Base-by-base conservation (phyloP, 2,113 vertebrate species). In the Fulica atra region DNA sequence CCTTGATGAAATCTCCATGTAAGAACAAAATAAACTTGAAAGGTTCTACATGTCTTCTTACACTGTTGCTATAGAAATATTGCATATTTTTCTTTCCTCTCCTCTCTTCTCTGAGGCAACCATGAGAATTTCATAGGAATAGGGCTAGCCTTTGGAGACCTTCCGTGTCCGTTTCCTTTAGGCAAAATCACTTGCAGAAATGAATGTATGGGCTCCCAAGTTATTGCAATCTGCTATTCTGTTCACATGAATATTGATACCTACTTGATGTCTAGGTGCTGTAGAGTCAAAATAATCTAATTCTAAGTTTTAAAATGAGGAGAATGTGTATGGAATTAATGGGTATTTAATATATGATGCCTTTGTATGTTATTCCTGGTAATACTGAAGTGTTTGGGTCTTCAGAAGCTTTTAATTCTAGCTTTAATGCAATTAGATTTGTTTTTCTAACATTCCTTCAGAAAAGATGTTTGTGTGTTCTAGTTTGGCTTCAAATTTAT, bases 51-150 rank as follows among this genome's bases (percentile, higher is more conserved):
- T 78, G 6, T 59, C 23, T 89, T 66, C 23, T 92, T 66, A 74
- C 91, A 64, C 13, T 56, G 76, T 89, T 97, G 68, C 79, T 88
- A 66, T 88, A 92, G 83, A 92, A 93, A 96, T 90, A 74, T 1
- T 85, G 69, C 54, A n/a, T n/a, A 3, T 40, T 51, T 68, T 66
- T 38, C 40, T 42, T 78, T 68, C 44, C 44, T 88, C 16, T 3
- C 7, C 5, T 84, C 6, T 11, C 9, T 50, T 85, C 26, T 70
- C 16, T 65, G 82, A 89, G 50, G 44, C 54, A 72, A 16, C 36
- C 10, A 2, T n/a, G 44, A 90, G 31, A 80, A 60, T 81, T 73
- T 77, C 10, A 7, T 13, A 74, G 29, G 59, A 92, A n/a, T 77
- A 73, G 19, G 19, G 3, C 17, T 74, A 40, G 26, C 33, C 54